Base-by-base conservation (phyloP, 1,140 invertebrate species). In the Sitophilus oryzae region DNA sequence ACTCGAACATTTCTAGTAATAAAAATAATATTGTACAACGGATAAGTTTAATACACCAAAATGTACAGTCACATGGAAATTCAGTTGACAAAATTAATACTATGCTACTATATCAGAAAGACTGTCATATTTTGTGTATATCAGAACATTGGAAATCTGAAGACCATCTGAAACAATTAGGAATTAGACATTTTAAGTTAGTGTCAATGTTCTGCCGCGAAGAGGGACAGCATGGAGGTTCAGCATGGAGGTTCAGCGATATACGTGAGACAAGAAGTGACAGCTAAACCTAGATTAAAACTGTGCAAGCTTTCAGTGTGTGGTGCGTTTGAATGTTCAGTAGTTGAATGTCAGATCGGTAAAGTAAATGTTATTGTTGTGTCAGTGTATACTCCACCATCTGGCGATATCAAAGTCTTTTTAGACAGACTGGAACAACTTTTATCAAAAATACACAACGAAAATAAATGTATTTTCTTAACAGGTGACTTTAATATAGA, bases 111-210 rank as follows among this genome's bases (percentile, higher is more conserved):
- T 34, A 46, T 23, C 45, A 60, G 23, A 8, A 11, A 36, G 37
- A 52, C n/a, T 52, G 52, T 40, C 15, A 52, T 10, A 34, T 60
- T 36, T 21, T 60, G 22, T 48, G 22, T 19, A 19, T 60, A 16
- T 52, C 47, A 18, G 58, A 60, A 52, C 58, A 60, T 30, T 60
- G 53, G 52, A 60, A 60, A 52, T 46, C 41, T 14, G 35, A 56
- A 41, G 37, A 49, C 16, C 46, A 60, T 35, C 21, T 60, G 9
- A 35, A 35, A 52, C 14, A 23, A n/a, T 22, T 46, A 20, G 21
- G 20, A 25, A 52, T 60, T n/a, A 38, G 30, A 20, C 41, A 52
- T 43, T 60, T 55, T 38, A 51, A 41, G 20, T 37, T 60, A 53
- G 40, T 38, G 15, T 42, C 56, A n/a, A 49, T 8, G 22, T 59